Evolutionary conservation across 1,140 invertebrate species (phyloP).

Genomic region (Yoshiicerus persimilis): DNA sequence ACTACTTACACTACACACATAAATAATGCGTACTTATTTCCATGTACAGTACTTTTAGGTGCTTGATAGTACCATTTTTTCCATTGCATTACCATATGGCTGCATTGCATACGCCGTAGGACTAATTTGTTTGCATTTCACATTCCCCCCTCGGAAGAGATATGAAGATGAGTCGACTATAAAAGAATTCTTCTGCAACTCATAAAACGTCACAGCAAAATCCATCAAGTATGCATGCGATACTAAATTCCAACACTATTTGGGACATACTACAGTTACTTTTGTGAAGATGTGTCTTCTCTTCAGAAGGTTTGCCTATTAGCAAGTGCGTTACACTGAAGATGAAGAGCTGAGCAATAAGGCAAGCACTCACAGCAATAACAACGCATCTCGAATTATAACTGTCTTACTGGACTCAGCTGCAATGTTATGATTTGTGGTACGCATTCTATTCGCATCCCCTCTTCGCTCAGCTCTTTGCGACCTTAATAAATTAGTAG

Average conservation of each 20-base stretch:
- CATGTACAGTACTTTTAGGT: not conserved
- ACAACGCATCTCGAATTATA: not conserved
- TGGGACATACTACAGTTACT: constrained; percentile 4
- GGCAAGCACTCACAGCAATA: not conserved
- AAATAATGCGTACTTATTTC: not conserved
- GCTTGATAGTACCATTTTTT: not conserved
- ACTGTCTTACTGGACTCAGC: not conserved
- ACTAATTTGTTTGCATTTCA: not conserved
- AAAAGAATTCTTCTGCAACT: not conserved
- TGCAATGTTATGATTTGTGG: not conserved
- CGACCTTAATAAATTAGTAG: not conserved
- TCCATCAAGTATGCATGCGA: not conserved
- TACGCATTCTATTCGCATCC: not conserved
- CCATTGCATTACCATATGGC: not conserved
- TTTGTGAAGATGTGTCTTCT: not conserved
- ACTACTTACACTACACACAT: not conserved
- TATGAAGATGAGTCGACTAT: not conserved
- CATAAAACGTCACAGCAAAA: not conserved
- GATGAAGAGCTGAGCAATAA: not conserved
- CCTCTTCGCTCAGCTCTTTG: not conserved
- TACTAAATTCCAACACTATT: not conserved
- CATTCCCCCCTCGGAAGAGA: not conserved
- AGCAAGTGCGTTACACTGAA: not conserved
- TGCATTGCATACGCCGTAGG: not conserved
- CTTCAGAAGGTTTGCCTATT: not conserved